phyloP scores from a whole-genome alignment of 1,140 invertebrate species.

The Drosophila seguyi region DNA sequence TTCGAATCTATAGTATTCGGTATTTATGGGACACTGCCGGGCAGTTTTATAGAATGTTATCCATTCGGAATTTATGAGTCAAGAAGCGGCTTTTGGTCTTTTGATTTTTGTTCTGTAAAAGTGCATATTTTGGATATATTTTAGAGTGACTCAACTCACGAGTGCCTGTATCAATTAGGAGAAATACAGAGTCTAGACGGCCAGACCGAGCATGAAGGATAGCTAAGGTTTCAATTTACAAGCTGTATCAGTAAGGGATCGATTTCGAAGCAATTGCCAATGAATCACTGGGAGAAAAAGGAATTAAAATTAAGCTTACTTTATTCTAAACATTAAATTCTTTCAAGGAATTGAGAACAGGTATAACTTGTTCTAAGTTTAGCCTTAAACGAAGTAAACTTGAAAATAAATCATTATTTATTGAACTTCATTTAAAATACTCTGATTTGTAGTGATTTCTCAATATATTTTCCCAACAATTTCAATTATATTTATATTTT shows the following conservation, averaged over 20 bases:
- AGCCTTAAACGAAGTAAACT: too few relatives aligned
- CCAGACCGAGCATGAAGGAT: slow-evolving; percentile 22
- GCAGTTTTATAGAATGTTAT: slow-evolving; percentile 14
- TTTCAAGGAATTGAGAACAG: background rate
- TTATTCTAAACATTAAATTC: accelerated
- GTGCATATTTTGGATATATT: background rate
- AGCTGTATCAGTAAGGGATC: slow-evolving; percentile 3
- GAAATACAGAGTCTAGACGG: slow-evolving; percentile 33
- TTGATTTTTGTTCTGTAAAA: background rate
- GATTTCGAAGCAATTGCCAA: slow-evolving; percentile 7
- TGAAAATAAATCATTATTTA: background rate
- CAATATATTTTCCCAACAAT: background rate
- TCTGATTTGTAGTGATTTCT: background rate
- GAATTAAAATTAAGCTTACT: background rate
- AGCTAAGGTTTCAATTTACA: slow-evolving; percentile 28
- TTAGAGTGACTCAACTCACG: slow-evolving; percentile 37
- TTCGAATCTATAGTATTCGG: slow-evolving; percentile 25
- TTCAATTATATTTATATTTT: too few relatives aligned
- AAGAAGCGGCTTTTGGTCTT: slow-evolving; percentile 33
- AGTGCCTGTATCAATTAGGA: slow-evolving; percentile 30
- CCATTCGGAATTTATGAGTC: slow-evolving; percentile 42
- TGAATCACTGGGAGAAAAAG: background rate
- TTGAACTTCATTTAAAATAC: background rate
- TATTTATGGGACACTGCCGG: slow-evolving; percentile 12
- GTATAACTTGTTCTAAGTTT: too few relatives aligned